Conservation (phyloP, 2,888 invertebrate species). For the Noctua fimbriata region DNA sequence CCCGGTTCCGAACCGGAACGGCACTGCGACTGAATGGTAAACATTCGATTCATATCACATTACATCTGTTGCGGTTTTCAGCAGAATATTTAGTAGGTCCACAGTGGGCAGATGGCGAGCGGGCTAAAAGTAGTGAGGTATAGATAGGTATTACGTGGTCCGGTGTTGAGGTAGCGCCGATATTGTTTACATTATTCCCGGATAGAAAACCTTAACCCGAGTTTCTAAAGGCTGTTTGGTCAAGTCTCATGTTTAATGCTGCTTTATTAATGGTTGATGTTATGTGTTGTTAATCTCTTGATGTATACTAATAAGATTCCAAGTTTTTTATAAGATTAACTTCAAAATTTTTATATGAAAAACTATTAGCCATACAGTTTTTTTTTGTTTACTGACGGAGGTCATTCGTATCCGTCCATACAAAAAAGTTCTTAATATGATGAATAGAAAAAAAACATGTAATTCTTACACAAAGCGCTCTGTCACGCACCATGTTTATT, state of each 20-base stretch:
- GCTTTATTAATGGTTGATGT: neutral
- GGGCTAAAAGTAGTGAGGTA: neutral
- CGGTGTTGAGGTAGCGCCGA: slow-evolving; percentile 4
- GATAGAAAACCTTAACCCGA: slow-evolving; percentile 4
- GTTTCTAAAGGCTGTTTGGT: neutral
- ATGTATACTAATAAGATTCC: neutral
- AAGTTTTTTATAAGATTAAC: neutral
- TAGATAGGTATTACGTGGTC: slow-evolving; percentile 7
- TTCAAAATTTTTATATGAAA: neutral
- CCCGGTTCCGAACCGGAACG: slow-evolving; percentile 49
- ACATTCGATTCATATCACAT: slow-evolving; percentile 59
- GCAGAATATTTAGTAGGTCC: slow-evolving; percentile 54
- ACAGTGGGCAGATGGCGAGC: slow-evolving; percentile 46
- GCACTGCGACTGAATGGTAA: slow-evolving; percentile 52
- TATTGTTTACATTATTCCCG: slow-evolving; percentile 38
- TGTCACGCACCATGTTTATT: neutral
- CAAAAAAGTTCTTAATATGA: neutral
- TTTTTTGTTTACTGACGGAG: neutral
- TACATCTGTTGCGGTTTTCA: slow-evolving; percentile 37
- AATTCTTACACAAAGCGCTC: neutral
- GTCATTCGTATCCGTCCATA: neutral
- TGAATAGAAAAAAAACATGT: slow-evolving; percentile 5
- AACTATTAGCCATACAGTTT: neutral
- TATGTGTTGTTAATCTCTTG: neutral
- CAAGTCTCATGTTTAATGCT: slow-evolving; percentile 2